Evolutionary conservation across 2,888 invertebrate species (phyloP).

Genomic region (Sarcophaga variegata): DNA sequence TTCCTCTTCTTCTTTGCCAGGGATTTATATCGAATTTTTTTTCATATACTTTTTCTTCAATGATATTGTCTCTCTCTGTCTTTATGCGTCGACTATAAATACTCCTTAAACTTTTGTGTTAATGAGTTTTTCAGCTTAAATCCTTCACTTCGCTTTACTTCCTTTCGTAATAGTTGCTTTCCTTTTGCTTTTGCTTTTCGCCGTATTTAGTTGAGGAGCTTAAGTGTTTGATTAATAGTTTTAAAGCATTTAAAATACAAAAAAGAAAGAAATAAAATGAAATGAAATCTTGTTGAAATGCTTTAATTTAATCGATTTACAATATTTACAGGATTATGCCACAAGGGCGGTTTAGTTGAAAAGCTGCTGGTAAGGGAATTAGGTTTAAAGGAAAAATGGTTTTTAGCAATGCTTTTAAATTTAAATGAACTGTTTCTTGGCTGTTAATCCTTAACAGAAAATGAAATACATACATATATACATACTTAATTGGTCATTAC

Average conservation of each 20-base stretch:
- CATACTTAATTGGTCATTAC: too few species aligned
- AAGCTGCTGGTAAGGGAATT: too few species aligned
- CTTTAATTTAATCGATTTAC: constrained; percentile 51
- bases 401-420: too few species aligned
- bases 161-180: neutral
- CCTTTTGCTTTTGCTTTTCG: neutral
- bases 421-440: too few species aligned
- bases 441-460: too few species aligned
- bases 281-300: constrained; percentile 14
- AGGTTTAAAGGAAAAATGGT: too few species aligned
- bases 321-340: neutral
- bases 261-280: constrained; percentile 38
- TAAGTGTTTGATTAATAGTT: constrained; percentile 67
- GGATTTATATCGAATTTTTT: too few species aligned
- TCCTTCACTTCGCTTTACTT: constrained; percentile 14
- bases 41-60: too few species aligned
- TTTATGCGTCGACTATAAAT: neutral
- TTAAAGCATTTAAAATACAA: constrained; percentile 21
- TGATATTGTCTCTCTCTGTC: too few species aligned
- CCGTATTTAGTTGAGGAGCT: constrained; percentile 41
- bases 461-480: too few species aligned
- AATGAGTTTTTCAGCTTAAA: constrained; percentile 63
- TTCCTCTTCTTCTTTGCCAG: too few species aligned
- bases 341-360: neutral
- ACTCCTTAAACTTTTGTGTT: constrained; percentile 44